A percentile compares a stretch with the other conserved stretches of the same genome.
Conservation (phyloP, 1,140 invertebrate genomes). For the Hyphantria cunea region DNA sequence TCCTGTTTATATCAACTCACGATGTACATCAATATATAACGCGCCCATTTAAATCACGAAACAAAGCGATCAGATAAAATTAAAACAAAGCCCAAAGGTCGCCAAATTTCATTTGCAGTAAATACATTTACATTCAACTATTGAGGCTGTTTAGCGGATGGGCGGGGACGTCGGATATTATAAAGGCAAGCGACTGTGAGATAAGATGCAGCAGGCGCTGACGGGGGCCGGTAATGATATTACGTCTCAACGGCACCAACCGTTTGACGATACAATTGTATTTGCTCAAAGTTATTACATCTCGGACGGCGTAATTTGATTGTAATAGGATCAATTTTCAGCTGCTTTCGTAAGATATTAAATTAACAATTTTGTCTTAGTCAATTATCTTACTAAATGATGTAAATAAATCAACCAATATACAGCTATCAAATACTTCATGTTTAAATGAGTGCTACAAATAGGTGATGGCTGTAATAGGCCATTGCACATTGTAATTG, state of each 20-base stretch:
- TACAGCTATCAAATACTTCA: too few species aligned
- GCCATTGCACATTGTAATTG: too few species aligned
- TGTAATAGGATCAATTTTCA: slow-evolving; percentile 15
- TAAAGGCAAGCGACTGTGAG: slow-evolving; percentile 26
- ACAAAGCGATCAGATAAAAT: neutral
- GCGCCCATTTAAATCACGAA: neutral
- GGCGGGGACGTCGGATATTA: slow-evolving; percentile 27
- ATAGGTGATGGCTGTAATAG: too few species aligned
- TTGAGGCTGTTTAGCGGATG: slow-evolving; percentile 18
- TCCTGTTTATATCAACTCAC: too few species aligned
- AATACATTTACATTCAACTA: slow-evolving; percentile 28
- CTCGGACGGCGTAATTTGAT: slow-evolving; percentile 11
- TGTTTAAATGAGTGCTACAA: too few species aligned
- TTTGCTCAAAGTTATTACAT: slow-evolving; percentile 21
- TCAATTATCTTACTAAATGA: neutral
- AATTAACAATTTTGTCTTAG: neutral
- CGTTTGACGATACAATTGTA: slow-evolving; percentile 21
- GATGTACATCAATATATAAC: too few species aligned
- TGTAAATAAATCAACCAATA: neutral
- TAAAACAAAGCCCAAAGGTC: slow-evolving; percentile 11
- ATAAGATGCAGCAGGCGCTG: slow-evolving; percentile 25
- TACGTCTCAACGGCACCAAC: slow-evolving; percentile 22
- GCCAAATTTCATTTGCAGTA: slow-evolving; percentile 16
- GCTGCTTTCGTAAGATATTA: neutral
- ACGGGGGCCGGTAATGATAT: slow-evolving; percentile 28